Evolutionary conservation across 1,140 invertebrate genomes (phyloP).

Genomic region (Delia radicum): DNA sequence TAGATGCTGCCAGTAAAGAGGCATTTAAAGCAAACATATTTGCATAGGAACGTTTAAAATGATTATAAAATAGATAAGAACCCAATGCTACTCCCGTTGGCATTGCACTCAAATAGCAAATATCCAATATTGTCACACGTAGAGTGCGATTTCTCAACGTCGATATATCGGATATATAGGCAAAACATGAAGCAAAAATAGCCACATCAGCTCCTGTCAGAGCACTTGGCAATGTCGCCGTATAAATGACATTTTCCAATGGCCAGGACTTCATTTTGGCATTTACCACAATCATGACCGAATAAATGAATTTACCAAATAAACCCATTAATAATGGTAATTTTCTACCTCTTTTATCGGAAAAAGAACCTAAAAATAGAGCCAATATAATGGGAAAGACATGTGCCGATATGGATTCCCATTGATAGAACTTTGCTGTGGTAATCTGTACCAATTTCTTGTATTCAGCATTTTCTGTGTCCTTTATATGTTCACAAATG

Average conservation of each 20-base stretch:
- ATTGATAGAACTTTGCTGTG: constrained; percentile 71
- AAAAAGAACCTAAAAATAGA: constrained; percentile 75
- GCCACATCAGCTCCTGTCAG: constrained; percentile 72
- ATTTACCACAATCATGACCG: constrained; percentile 66
- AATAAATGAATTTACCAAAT: constrained; percentile 72
- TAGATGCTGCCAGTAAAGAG: constrained; percentile 60
- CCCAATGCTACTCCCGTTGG: constrained; percentile 70
- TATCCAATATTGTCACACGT: constrained; percentile 71
- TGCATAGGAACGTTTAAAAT: constrained; percentile 64
- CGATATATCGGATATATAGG: constrained; percentile 73
- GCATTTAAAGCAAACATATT: constrained; percentile 72
- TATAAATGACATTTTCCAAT: constrained; percentile 71
- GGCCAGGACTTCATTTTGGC: constrained; percentile 62
- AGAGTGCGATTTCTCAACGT: constrained; percentile 65
- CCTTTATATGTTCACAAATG: constrained; percentile 63
- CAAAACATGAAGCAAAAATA: constrained; percentile 72
- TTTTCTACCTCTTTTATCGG: constrained; percentile 65
- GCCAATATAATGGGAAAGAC: constrained; percentile 71
- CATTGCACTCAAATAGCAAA: constrained; percentile 72
- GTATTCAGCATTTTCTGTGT: constrained; percentile 58
- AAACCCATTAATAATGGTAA: constrained; percentile 68
- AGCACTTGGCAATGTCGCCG: constrained; percentile 70
- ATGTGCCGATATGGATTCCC: constrained; percentile 71
- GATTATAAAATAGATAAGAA: constrained; percentile 62
- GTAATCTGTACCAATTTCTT: constrained; percentile 68